Conservation (phyloP, 2,888 invertebrate genomes). For the Hydrotaea diabolus region DNA sequence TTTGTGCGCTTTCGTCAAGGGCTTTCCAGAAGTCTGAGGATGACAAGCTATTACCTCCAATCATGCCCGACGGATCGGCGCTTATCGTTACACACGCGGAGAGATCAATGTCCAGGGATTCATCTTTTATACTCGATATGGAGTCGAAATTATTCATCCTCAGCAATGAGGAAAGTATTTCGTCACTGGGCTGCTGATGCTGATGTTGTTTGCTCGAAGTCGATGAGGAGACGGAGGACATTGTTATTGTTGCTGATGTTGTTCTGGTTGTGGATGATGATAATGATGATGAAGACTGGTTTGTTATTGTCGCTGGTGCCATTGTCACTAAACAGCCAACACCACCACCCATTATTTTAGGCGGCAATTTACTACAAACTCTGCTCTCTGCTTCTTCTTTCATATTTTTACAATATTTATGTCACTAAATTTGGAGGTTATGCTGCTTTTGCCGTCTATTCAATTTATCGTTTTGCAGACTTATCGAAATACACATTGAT, state of each 20-base stretch:
- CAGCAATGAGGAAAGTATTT: slow-evolving; percentile 78
- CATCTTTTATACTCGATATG: slow-evolving; percentile 80
- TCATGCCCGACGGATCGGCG: slow-evolving; percentile 74
- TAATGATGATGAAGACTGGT: slow-evolving; percentile 41
- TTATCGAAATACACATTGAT: slow-evolving; percentile 35
- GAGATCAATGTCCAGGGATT: slow-evolving; percentile 79
- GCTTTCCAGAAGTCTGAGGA: slow-evolving; percentile 80
- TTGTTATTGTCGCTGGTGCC: slow-evolving; percentile 73
- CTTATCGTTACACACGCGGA: slow-evolving; percentile 80
- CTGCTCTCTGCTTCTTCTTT: slow-evolving; percentile 78
- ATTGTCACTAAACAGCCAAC: slow-evolving; percentile 63
- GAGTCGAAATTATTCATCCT: slow-evolving; percentile 80
- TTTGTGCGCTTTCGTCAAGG: slow-evolving; percentile 78
- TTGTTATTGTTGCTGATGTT: slow-evolving; percentile 27
- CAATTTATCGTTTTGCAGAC: slow-evolving; percentile 62
- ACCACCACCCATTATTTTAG: slow-evolving; percentile 77
- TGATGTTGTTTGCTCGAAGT: slow-evolving; percentile 51
- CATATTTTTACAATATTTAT: slow-evolving; percentile 74
- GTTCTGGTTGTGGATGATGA: slow-evolving; percentile 43
- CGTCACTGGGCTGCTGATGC: slow-evolving; percentile 73
- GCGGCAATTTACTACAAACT: slow-evolving; percentile 78
- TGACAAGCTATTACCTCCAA: slow-evolving; percentile 76
- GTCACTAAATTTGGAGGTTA: slow-evolving; percentile 77
- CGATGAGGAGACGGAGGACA: slow-evolving; percentile 13
- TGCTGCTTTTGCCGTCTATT: slow-evolving; percentile 75